Base-by-base conservation (phyloP, 2,888 invertebrate species). In the Cylloceria caligata region DNA sequence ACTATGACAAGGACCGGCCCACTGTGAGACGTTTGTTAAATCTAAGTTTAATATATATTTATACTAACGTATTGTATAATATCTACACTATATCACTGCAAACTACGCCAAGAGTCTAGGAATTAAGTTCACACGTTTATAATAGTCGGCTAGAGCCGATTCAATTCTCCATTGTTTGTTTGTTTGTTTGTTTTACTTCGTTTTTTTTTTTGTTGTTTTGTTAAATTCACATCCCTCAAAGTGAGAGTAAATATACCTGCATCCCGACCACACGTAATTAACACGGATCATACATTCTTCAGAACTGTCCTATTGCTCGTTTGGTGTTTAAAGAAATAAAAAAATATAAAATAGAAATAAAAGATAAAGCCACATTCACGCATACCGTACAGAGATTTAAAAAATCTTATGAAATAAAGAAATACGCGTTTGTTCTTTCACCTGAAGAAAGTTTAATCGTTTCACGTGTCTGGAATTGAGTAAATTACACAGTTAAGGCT, bases 1-100 rank as follows among this genome's bases (percentile, higher is more conserved):
- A 67, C 83, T 86, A 86, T 88, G 89, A 87, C 89, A 88, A 90
- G 89, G 87, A 83, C 82, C 80, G 87, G 87, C 86, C 86, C 83
- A 86, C 80, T 86, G 71, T 65, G 81, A 87, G 71, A 87, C 81
- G 82, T 85, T 74, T 76, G 21, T 78, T 68, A 76, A 27, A 21
- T n/a, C 42, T 68, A 34, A 42, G 19, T 68, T 13, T 34, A 11
- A 55, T 36, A 45, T 60, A 64, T 19, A 39, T 21, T 3, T 57
- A 65, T 67, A 64, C 21, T 62, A 27, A 73, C 57, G 24, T 78
- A 72, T 60, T 30, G 75, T 65, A 64, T 52, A 60, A 71, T 82
- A 83, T 78, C 79, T 83, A 82, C 71, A 80, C 78, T 78, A 81
- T 85, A 83, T 83, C 80, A 83, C 80, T 85, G 86, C 75, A 69